Evolutionary conservation across 2,797 vertebrate genomes (phyloP).

Genomic region (Peromyscus nudipes): DNA sequence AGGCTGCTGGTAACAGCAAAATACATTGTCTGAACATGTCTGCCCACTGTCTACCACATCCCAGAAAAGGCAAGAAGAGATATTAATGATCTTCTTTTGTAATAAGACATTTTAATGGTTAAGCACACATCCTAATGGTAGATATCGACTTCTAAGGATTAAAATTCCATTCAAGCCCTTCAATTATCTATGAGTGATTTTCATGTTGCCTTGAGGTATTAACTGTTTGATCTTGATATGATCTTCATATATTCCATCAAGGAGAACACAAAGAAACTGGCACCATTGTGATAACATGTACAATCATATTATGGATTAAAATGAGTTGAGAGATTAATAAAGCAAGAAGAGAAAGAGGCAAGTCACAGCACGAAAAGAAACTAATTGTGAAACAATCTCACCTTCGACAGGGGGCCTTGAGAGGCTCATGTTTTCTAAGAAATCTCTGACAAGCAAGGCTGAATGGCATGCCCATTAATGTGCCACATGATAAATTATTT

Average conservation of each 20-base stretch:
- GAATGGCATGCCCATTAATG: conserved; percentile 11
- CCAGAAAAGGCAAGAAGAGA: background rate
- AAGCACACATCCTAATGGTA: background rate
- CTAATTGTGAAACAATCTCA: conserved; percentile 53
- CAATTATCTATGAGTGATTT: conserved; percentile 63
- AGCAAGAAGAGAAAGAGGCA: conserved; percentile 61
- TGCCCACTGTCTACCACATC: background rate
- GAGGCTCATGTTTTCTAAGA: conserved; percentile 48
- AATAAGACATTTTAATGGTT: conserved; percentile 44
- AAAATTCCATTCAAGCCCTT: conserved; percentile 65
- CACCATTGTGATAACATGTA: conserved; percentile 33
- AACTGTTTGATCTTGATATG: conserved; percentile 51
- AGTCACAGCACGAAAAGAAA: conserved; percentile 53
- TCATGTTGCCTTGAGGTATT: conserved; percentile 58
- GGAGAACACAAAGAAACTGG: conserved; percentile 25
- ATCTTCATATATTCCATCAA: conserved; percentile 65
- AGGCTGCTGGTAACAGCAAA: background rate
- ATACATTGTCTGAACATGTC: background rate
- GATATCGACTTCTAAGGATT: conserved; percentile 35
- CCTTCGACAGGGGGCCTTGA: background rate
- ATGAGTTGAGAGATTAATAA: conserved; percentile 59
- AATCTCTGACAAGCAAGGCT: conserved; percentile 39
- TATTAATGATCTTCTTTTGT: background rate
- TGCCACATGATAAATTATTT: conserved; percentile 61
- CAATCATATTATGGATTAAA: conserved; percentile 69